Conservation (phyloP, 2,797 vertebrate genomes). For the Toxotes lorentzi region DNA sequence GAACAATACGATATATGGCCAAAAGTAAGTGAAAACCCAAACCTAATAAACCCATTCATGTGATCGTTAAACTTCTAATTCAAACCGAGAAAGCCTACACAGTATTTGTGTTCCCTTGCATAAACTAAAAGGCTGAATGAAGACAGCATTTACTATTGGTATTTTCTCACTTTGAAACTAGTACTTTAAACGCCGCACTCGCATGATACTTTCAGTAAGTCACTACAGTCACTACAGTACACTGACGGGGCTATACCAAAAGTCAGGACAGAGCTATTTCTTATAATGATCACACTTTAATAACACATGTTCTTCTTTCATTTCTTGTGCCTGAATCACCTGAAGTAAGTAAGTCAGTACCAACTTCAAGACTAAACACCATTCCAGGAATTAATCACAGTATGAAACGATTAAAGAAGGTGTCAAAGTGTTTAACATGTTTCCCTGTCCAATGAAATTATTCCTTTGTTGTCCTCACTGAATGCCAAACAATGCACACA, state of each 20-base stretch:
- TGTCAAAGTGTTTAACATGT: no score
- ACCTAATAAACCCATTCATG: not conserved
- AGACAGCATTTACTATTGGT: not conserved
- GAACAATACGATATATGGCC: not conserved
- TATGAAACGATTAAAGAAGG: slow-evolving; percentile 20
- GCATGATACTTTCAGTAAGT: slow-evolving; percentile 43
- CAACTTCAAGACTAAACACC: slow-evolving; percentile 25
- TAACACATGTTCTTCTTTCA: slow-evolving; percentile 33
- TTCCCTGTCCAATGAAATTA: no score
- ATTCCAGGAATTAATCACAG: slow-evolving; percentile 27
- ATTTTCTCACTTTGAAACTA: slow-evolving; percentile 17
- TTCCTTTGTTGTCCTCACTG: no score
- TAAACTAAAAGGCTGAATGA: not conserved
- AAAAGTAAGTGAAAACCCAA: not conserved
- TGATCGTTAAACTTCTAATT: not conserved
- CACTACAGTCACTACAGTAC: not conserved
- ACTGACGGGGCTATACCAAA: slow-evolving; percentile 35
- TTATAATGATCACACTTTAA: slow-evolving; percentile 37
- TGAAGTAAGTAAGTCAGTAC: slow-evolving; percentile 22
- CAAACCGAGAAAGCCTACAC: not conserved
- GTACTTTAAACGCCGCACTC: slow-evolving; percentile 17
- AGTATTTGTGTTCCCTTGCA: not conserved
- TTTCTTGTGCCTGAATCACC: slow-evolving; percentile 32
- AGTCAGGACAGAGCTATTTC: slow-evolving; percentile 18
- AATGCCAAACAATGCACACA: no score